Base-by-base conservation (phyloP, 1,140 invertebrate species). In the Cotesia vestalis region DNA sequence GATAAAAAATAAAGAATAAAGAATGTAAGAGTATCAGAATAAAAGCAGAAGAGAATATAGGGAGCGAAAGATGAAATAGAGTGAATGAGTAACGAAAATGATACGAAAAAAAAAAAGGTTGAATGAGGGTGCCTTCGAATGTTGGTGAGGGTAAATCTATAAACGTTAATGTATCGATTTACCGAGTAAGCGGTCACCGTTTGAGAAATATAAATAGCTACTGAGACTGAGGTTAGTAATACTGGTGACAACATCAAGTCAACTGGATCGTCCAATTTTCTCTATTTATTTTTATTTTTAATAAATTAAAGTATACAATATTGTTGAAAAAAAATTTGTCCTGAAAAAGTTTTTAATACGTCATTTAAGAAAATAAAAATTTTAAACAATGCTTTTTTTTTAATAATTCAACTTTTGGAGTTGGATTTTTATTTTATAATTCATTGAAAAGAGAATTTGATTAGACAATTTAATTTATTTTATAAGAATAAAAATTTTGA, bases 131-230 rank as follows among this genome's bases (percentile, higher is more conserved):
- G 20, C 52, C 46, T 20, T 20, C 40, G 20, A 12, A n/a, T 27
- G 27, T 27, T 46, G 8, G 17, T 27, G 35, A 53, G 68, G 59
- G 20, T 62, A 59, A 62, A 62, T 70, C 68, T 70, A 35, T 51
- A 61, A 70, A 60, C 59, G 59, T 62, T 62, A 52, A 59, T 70
- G 68, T 70, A 70, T 70, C 68, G 68, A 70, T 70, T 70, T 52
- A 35, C 40, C 36, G 51, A 62, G 68, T 46, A 61, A 70, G 17
- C 59, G 68, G 68, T 70, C 68, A 70, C 68, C 20, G 68, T 62
- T 70, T 20, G 38, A 62, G 27, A 61, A 46, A 35, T 70, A 70
- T 70, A 70, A 70, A 70, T 70, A 70, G 67, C 53, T 59, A 60
- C 34, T 17, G 59, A 35, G 59, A 27, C 14, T 60, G 2, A 34